These are phyloP conservation scores for Poecile montanus DNA, from an alignment of 2,797 vertebrate genomes.

Conservation along the genomic window DNA sequence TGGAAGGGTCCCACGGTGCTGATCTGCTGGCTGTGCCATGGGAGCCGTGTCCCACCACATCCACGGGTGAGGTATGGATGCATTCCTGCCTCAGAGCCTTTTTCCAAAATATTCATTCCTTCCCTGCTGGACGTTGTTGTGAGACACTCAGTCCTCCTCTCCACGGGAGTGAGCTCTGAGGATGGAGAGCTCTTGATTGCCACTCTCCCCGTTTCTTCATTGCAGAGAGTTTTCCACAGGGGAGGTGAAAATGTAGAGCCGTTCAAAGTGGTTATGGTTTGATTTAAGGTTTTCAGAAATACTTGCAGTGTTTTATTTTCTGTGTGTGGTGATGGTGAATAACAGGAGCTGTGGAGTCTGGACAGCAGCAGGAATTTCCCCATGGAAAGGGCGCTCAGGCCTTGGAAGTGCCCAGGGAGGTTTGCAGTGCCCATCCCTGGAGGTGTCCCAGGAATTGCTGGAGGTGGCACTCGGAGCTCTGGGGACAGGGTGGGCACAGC, in stretches of 20 bases:
- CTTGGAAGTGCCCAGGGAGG: background rate
- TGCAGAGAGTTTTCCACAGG: background rate
- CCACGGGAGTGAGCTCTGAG: background rate
- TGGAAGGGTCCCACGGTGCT: accelerated
- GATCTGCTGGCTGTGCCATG: accelerated
- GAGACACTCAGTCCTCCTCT: background rate
- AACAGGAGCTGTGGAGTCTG: accelerated
- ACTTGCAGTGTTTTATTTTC: background rate
- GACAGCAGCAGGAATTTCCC: background rate
- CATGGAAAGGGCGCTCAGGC: background rate
- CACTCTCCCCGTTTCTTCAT: background rate
- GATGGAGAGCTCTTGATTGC: background rate
- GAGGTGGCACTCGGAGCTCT: background rate
- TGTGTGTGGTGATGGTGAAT: no score
- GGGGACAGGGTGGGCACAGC: background rate
- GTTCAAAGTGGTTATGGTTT: background rate
- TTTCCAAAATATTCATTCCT: background rate
- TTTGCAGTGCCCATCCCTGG: background rate
- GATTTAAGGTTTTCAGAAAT: background rate
- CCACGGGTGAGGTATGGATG: accelerated
- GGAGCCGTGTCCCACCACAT: no score
- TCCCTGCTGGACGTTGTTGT: background rate
- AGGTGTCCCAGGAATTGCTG: background rate
- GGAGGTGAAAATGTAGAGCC: background rate
- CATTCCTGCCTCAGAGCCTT: background rate